phyloP scores from a whole-genome alignment of 1,140 invertebrate genomes.

The Sarcophaga peregrina region DNA sequence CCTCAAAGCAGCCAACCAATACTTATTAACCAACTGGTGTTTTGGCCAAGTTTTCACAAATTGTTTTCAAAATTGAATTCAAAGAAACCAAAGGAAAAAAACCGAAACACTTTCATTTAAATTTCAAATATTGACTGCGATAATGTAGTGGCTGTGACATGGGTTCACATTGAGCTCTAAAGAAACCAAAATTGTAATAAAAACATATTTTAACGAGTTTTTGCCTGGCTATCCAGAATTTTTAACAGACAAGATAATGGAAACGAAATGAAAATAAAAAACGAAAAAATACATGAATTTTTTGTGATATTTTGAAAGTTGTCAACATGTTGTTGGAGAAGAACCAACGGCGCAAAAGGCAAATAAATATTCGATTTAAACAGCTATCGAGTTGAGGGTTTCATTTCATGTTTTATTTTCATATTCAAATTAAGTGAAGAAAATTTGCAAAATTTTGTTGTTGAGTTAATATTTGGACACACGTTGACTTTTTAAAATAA shows the following conservation, averaged over 20 bases:
- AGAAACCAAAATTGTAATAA: not conserved
- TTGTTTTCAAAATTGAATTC: not conserved
- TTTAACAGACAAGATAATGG: constrained; percentile 5
- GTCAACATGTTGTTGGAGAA: not conserved
- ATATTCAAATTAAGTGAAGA: constrained; percentile 6
- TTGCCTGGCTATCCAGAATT: not conserved
- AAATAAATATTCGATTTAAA: not conserved
- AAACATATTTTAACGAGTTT: not conserved
- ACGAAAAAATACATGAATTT: not conserved
- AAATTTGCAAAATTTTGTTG: not conserved
- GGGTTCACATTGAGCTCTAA: not conserved
- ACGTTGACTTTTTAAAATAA: not conserved
- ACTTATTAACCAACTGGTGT: too few species aligned
- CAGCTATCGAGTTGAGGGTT: not conserved
- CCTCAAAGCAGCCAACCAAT: too few species aligned
- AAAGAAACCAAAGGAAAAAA: not conserved
- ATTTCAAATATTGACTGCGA: not conserved
- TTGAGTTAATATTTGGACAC: not conserved
- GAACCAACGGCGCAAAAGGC: not conserved
- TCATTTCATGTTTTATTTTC: too few species aligned
- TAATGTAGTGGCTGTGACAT: not conserved
- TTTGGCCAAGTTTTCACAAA: not conserved
- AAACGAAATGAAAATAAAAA: not conserved
- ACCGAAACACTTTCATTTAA: not conserved
- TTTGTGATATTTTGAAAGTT: not conserved